These are phyloP conservation scores for Stenodera caucasica DNA, from an alignment of 2,888 invertebrate species.

Conservation along the genomic window DNA sequence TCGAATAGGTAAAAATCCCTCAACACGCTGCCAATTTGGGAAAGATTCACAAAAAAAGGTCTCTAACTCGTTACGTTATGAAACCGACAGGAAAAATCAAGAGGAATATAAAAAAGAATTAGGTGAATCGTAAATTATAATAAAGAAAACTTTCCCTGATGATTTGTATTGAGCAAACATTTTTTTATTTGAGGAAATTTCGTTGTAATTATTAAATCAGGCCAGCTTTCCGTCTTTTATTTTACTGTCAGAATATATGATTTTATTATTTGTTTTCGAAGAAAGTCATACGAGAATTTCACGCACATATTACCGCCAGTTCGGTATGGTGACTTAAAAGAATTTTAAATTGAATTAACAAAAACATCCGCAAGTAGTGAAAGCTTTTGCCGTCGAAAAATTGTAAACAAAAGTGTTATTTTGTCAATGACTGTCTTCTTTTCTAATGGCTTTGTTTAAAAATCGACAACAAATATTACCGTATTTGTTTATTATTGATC, in stretches of 20 bases:
- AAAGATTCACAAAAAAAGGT: slow-evolving; percentile 64
- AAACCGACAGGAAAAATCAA: slow-evolving; percentile 61
- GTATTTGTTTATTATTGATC: background rate
- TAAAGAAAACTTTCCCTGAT: background rate
- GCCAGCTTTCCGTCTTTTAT: slow-evolving; percentile 1
- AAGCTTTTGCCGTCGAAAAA: background rate
- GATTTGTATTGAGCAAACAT: too few relatives aligned
- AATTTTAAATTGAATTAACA: slow-evolving; percentile 3
- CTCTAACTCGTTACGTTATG: slow-evolving; percentile 72
- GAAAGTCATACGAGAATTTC: slow-evolving; percentile 5
- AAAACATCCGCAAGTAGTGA: background rate
- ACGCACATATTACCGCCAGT: background rate
- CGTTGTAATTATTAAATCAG: background rate
- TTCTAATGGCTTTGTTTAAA: too few relatives aligned
- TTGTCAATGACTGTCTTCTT: too few relatives aligned
- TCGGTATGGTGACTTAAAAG: background rate
- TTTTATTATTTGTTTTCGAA: background rate
- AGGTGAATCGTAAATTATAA: slow-evolving; percentile 54
- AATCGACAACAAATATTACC: too few relatives aligned
- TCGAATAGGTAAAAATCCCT: slow-evolving; percentile 62
- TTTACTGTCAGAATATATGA: background rate
- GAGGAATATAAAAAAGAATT: slow-evolving; percentile 63
- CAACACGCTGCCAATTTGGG: slow-evolving; percentile 63
- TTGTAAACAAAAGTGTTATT: background rate
- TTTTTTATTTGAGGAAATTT: background rate